These are phyloP conservation scores for Heliconius erato DNA, from an alignment of 2,888 invertebrate genomes.

Conservation along the genomic window DNA sequence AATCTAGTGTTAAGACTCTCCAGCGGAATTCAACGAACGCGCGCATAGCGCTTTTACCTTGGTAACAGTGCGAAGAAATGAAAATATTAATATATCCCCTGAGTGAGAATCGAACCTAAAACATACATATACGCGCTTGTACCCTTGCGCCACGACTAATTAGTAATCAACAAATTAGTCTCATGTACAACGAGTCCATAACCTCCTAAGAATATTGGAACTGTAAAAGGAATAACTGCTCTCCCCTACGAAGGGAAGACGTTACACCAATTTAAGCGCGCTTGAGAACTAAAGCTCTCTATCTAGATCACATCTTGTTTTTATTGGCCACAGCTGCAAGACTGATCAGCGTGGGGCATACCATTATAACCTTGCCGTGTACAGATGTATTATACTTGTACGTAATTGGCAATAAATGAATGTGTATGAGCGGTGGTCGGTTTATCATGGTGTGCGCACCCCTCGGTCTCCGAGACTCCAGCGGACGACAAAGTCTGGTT, in stretches of 20 bases:
- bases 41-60: too few relatives aligned
- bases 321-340: conserved; percentile 69
- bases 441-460: conserved; percentile 55
- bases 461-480: conserved; percentile 54
- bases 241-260: conserved; percentile 29
- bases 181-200: neutral
- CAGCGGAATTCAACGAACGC: too few relatives aligned
- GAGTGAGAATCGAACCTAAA: too few relatives aligned
- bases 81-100: too few relatives aligned
- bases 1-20: too few relatives aligned
- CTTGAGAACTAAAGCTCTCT: conserved; percentile 43
- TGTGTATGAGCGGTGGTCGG: conserved; percentile 59
- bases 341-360: conserved; percentile 64
- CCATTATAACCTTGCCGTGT: conserved; percentile 67
- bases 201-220: neutral
- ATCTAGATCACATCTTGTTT: conserved; percentile 64
- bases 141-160: neutral
- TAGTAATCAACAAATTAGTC: conserved; percentile 42
- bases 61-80: too few relatives aligned
- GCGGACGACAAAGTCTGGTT: conserved; percentile 61
- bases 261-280: conserved; percentile 49
- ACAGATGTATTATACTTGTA: conserved; percentile 58
- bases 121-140: too few relatives aligned
- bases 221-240: conserved; percentile 32
- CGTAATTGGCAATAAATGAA: conserved; percentile 63